These are phyloP conservation scores for Hypotaenidia philippensis DNA, from an alignment of 2,797 vertebrate species.

Conservation along the genomic window DNA sequence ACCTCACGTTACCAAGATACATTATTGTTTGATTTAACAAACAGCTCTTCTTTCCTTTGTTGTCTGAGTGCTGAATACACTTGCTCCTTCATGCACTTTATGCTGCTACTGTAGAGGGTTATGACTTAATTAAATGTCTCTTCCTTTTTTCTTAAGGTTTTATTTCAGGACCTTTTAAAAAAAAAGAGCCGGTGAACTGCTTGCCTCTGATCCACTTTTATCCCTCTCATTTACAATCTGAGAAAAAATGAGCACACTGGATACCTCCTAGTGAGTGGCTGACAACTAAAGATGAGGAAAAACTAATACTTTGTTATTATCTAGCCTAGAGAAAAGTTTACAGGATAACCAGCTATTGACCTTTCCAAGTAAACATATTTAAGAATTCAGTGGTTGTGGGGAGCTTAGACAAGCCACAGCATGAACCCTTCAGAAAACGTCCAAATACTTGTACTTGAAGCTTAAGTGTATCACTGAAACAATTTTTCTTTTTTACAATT, in stretches of 20 bases:
- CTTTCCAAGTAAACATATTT: constrained; percentile 70
- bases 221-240: constrained; percentile 54
- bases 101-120: background rate
- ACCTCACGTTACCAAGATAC: background rate
- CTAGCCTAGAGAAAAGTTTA: constrained; percentile 66
- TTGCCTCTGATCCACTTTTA: constrained; percentile 52
- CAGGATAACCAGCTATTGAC: constrained; percentile 58
- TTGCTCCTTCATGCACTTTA: constrained; percentile 22
- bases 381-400: constrained; percentile 61
- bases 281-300: constrained; percentile 64
- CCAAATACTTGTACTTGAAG: constrained; percentile 48
- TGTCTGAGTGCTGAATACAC: background rate
- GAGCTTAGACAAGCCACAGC: constrained; percentile 33
- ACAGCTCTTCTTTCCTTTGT: background rate
- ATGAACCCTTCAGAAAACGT: constrained; percentile 53
- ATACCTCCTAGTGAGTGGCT: constrained; percentile 47
- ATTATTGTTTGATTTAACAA: constrained; percentile 3
- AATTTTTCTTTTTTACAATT: constrained; percentile 32
- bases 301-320: constrained; percentile 71
- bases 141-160: constrained; percentile 31
- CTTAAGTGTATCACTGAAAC: constrained; percentile 29
- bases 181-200: background rate
- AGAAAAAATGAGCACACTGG: constrained; percentile 10
- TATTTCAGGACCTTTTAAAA: constrained; percentile 19
- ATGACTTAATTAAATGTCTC: constrained; percentile 58